These are phyloP conservation scores for Empis stercorea DNA, from an alignment of 2,888 invertebrate genomes.

Conservation along the genomic window DNA sequence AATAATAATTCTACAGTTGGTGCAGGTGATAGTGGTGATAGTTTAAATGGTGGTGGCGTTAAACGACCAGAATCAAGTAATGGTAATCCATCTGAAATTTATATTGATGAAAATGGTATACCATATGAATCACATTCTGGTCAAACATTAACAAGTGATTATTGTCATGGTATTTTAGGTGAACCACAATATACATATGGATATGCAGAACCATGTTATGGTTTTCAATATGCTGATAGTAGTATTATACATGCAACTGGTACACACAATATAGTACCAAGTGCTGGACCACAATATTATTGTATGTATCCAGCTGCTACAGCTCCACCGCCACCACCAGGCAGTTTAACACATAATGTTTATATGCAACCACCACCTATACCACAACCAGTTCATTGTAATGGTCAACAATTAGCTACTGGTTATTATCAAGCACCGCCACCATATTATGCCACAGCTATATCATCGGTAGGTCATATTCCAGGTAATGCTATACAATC, in stretches of 20 bases:
- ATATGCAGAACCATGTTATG: constrained; percentile 7
- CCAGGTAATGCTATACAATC: too few species aligned
- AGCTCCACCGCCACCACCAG: background rate
- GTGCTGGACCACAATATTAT: constrained; percentile 3
- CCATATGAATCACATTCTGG: background rate
- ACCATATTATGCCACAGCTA: background rate
- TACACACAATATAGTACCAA: too few species aligned
- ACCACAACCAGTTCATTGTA: background rate
- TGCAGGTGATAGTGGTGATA: background rate
- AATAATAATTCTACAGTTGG: constrained; percentile 2
- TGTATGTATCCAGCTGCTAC: constrained; percentile 8
- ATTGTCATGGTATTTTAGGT: background rate
- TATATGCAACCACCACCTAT: constrained; percentile 1
- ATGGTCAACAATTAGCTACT: background rate
- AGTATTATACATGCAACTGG: constrained; percentile 4
- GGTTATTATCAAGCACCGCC: background rate
- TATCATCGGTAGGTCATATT: too few species aligned
- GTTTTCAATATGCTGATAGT: constrained; percentile 5
- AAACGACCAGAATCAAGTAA: background rate
- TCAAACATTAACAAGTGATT: constrained; percentile 1
- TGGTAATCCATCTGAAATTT: background rate
- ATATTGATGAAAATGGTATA: background rate
- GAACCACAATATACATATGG: background rate
- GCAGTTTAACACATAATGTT: background rate
- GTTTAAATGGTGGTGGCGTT: too few species aligned